Conservation (phyloP, 2,888 invertebrate genomes). For the Boloria selene region DNA sequence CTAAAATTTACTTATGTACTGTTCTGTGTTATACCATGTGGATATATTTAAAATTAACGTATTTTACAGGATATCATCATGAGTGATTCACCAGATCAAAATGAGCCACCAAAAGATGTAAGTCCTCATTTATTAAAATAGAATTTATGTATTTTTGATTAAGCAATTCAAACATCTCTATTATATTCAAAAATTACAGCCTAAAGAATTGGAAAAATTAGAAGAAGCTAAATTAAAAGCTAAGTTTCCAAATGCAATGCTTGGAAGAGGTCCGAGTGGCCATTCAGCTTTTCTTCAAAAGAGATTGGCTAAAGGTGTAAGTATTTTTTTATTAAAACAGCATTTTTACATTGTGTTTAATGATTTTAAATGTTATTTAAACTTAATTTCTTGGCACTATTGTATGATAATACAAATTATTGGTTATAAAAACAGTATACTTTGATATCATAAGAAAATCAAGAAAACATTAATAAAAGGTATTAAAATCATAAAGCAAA, state of each 20-base stretch:
- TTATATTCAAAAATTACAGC: slow-evolving; percentile 55
- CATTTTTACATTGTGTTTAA: slow-evolving; percentile 7
- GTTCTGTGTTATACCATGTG: background rate
- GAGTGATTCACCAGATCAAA: slow-evolving; percentile 72
- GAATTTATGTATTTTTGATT: background rate
- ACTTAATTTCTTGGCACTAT: no score
- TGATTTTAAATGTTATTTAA: no score
- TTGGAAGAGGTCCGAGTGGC: slow-evolving; percentile 87
- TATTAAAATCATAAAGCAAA: no score
- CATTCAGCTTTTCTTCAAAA: slow-evolving; percentile 97
- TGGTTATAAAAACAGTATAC: no score
- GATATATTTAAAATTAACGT: background rate
- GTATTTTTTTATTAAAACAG: slow-evolving; percentile 47
- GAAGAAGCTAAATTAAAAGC: slow-evolving; percentile 97
- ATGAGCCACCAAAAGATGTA: slow-evolving; percentile 75
- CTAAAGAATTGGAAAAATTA: slow-evolving; percentile 90
- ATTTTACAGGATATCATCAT: slow-evolving; percentile 53
- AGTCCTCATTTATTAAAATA: slow-evolving; percentile 43
- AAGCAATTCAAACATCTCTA: background rate
- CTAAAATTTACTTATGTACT: background rate
- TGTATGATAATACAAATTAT: no score
- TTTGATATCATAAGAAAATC: no score
- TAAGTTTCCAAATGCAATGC: slow-evolving; percentile 90
- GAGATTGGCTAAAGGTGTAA: slow-evolving; percentile 95
- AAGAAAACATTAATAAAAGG: no score